Evolutionary conservation across 2,797 vertebrate species (phyloP).

Genomic region (Centropyge bicolor): DNA sequence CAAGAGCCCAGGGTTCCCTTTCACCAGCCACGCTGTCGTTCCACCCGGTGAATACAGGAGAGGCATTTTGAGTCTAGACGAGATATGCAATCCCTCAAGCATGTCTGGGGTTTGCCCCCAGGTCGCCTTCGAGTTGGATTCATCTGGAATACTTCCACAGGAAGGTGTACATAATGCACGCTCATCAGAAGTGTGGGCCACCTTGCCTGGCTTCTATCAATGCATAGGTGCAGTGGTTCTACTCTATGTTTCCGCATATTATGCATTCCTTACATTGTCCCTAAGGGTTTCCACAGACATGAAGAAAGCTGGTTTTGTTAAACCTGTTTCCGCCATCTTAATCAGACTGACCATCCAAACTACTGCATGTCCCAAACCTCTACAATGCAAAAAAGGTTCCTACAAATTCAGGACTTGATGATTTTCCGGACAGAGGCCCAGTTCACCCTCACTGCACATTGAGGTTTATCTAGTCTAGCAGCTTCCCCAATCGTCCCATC

Average conservation of each 20-base stretch:
- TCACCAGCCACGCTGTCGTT: neutral
- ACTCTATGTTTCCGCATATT: neutral
- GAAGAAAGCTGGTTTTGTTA: neutral
- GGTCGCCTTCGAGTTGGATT: neutral
- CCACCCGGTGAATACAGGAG: neutral
- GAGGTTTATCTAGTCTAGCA: constrained; percentile 42
- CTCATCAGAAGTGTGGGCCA: constrained; percentile 1
- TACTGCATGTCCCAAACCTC: neutral
- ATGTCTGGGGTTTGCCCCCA: neutral
- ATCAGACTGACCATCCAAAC: neutral
- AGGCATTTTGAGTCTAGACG: neutral
- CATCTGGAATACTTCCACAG: neutral
- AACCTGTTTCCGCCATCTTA: neutral
- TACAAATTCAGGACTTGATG: neutral
- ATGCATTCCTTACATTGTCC: neutral
- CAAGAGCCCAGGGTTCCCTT: neutral
- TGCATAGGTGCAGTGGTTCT: neutral
- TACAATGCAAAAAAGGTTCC: neutral
- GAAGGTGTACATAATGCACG: neutral
- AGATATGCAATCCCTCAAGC: neutral
- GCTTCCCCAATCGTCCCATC: constrained; percentile 13
- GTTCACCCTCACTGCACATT: neutral
- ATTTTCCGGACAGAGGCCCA: constrained; percentile 9
- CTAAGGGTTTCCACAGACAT: neutral
- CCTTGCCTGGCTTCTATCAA: neutral